phyloP scores from a whole-genome alignment of 2,113 vertebrate species.

The Zapornia atra region DNA sequence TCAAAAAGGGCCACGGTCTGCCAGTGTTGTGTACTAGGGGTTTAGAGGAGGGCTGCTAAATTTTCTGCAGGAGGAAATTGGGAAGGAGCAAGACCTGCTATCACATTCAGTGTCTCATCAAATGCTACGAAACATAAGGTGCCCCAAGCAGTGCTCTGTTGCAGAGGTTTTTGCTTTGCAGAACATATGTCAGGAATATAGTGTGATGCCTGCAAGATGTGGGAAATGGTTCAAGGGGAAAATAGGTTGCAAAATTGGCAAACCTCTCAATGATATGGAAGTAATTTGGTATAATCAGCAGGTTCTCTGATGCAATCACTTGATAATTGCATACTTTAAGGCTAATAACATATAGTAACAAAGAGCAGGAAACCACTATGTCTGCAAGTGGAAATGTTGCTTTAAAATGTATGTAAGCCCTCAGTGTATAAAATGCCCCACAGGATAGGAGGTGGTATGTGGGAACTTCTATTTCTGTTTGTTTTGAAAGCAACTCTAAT shows the following conservation, averaged over 20 bases:
- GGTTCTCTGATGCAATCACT: constrained; percentile 16
- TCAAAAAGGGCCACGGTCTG: neutral
- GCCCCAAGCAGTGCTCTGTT: neutral
- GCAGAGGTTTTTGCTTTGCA: neutral
- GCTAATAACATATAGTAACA: constrained; percentile 1
- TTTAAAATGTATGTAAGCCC: neutral
- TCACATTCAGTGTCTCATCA: neutral
- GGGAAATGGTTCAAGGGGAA: neutral
- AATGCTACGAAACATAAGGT: neutral
- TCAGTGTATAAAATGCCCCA: neutral
- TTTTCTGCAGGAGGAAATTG: neutral
- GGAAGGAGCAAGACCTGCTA: neutral
- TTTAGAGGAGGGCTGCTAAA: neutral
- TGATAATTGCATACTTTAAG: constrained; percentile 30
- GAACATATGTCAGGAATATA: fast-evolving
- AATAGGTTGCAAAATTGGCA: neutral
- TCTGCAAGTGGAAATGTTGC: neutral
- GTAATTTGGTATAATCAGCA: constrained; percentile 17
- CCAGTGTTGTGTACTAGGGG: neutral
- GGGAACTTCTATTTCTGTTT: neutral
- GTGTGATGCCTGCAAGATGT: neutral
- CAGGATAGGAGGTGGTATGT: neutral
- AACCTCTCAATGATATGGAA: neutral
- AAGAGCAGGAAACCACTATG: neutral
- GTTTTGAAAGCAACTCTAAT: neutral